Evolutionary conservation across 30 jellyfish, hydroid and myxozoan genomes (phyloP), one percentile per base, ranked within the genome.

Genomic region (Chironex yamaguchii): DNA sequence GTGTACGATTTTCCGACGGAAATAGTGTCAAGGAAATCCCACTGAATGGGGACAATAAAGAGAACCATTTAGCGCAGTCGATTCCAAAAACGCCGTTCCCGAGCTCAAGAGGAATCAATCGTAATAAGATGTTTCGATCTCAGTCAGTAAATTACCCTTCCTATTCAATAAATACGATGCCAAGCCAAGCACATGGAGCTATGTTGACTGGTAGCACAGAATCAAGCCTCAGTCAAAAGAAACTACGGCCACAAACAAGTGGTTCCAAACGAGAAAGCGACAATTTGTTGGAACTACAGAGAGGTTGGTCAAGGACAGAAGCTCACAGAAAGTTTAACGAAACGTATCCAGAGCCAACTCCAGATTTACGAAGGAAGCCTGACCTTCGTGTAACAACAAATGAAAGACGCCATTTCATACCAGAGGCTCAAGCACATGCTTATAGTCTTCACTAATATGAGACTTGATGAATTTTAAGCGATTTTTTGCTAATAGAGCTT

Each of bases 1-100:
- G 96, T 34, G 96, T 86, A 6, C 74, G 90, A 1, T 86, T 86
- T 66, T 86, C 96, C 1, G 96, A 86, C 67, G 96, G 96, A 28
- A 63, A 32, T 76, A 86, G 86, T 65, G 76, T 66, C 28, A 84
- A 89, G 25, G 96, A 86, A 64, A 86, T 86, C 34, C 96, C 96
- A 0, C 78, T 86, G 63, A 74, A 69, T 11, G 66, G 73, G n/a
- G 76, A 84, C 52, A 49, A 11, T 29, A 76, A 26, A 13, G 33
- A 31, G 22, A 29, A 81, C 29, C 74, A 73, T 62, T 73, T 89
- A 13, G 90, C 96, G 0, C 74, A 58, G 32, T 77, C 76, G 2
- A 52, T 31, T 20, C 49, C 84, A 1, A 51, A 35, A 22, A 9
- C 76, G 13, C 34, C 48, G 26, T 13, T 29, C 2, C 75, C 3